Evolutionary conservation across 2,888 invertebrate genomes (phyloP).

Genomic region (Argynnis bischoffii): DNA sequence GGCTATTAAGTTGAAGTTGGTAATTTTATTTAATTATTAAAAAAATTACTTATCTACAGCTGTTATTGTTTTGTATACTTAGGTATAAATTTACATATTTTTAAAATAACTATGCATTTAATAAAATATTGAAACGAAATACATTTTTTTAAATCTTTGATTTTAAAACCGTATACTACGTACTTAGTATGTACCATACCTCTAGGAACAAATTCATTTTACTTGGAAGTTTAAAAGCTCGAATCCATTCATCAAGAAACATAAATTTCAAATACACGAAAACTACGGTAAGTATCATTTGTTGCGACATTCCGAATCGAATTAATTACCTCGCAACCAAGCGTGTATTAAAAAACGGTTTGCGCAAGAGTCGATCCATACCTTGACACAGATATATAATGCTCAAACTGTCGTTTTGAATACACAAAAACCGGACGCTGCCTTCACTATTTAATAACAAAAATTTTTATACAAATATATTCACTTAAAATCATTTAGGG

Average conservation of each 20-base stretch:
- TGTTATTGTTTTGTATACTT: not conserved
- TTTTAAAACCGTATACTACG: too few species aligned
- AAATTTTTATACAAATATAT: slow-evolving; percentile 35
- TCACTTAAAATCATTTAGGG: slow-evolving; percentile 7
- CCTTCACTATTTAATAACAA: slow-evolving; percentile 62
- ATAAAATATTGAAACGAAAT: too few species aligned
- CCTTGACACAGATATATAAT: slow-evolving; percentile 76
- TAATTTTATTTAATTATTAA: slow-evolving; percentile 52
- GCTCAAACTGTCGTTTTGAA: slow-evolving; percentile 80
- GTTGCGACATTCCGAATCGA: slow-evolving; percentile 79
- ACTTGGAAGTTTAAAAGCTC: slow-evolving; percentile 25
- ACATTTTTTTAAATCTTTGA: too few species aligned
- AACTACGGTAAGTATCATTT: slow-evolving; percentile 67
- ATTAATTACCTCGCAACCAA: slow-evolving; percentile 81
- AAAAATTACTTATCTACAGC: slow-evolving; percentile 27
- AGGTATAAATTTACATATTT: not conserved
- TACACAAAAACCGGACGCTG: slow-evolving; percentile 81
- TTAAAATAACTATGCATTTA: too few species aligned
- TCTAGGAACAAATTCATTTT: not conserved
- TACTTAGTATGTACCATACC: too few species aligned
- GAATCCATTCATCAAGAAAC: slow-evolving; percentile 36
- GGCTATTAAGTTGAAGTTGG: slow-evolving; percentile 73
- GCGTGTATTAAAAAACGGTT: slow-evolving; percentile 79
- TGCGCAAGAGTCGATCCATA: slow-evolving; percentile 80
- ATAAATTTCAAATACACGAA: slow-evolving; percentile 55